Percentiles rank a stretch among this genome's conserved stretches.
Conservation (phyloP, 2,113 vertebrate genomes). For the Nothobranchius kuhntae region DNA sequence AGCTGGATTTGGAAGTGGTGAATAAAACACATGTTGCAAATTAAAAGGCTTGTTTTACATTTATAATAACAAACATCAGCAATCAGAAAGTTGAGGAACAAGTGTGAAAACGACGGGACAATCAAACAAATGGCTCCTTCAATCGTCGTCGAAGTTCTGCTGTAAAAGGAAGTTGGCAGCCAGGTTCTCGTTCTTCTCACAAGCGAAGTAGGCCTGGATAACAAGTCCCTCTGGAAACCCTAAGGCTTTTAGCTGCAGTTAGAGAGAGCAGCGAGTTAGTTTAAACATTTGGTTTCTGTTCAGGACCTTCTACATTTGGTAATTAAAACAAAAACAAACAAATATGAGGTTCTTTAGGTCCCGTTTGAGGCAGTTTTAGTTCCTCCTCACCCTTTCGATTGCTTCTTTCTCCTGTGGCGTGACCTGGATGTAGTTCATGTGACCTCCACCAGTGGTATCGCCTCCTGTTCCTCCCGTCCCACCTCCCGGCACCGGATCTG, state of each 20-base stretch:
- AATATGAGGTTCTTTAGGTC: background rate
- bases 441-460: conserved; percentile 81
- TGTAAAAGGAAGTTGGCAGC: conserved; percentile 98
- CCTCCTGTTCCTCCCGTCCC: conserved; percentile 78
- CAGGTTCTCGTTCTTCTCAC: conserved; percentile 98
- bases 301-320: background rate
- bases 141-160: conserved; percentile 97
- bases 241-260: conserved; percentile 91
- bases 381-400: conserved; percentile 90
- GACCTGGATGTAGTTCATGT: conserved; percentile 97
- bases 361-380: background rate
- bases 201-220: conserved; percentile 97
- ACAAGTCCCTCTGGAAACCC: conserved; percentile 98
- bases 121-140: conserved; percentile 76
- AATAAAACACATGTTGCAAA: conserved; percentile 34
- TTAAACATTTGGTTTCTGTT: background rate
- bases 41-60: conserved; percentile 73
- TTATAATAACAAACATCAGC: conserved; percentile 64
- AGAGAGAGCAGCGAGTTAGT: background rate
- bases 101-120: conserved; percentile 24
- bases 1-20: conserved; percentile 61
- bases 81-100: conserved; percentile 49
- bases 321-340: background rate
- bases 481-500: conserved; percentile 80
- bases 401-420: conserved; percentile 98